Base-by-base conservation (phyloP, 2,888 invertebrate species). In the Sericinus montela region DNA sequence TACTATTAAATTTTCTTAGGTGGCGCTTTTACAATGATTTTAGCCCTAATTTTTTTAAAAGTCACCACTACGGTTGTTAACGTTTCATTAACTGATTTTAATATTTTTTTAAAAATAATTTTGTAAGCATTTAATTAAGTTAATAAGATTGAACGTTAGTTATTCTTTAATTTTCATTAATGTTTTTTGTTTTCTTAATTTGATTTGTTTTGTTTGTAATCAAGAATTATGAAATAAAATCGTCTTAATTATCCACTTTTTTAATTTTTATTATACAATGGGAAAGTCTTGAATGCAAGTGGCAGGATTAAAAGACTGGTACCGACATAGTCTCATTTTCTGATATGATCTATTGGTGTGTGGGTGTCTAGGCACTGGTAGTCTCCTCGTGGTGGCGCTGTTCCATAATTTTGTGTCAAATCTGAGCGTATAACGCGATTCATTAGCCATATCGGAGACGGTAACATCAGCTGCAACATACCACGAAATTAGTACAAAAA, bases 301-400 rank as follows among this genome's bases (percentile, higher is more conserved):
- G 13, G 77, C 73, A 1, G 87, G 88, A 51, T 87, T 67, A 50
- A 85, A 86, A 3, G 88, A 87, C 55, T 80, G 75, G 55, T 75
- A 75, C 7, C 87, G 75, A 62, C 70, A 80, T 10, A 74, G 66
- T 54, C 79, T 68, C 71, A 88, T 64, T 44, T 60, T 11, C 87
- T 75, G 32, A 88, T 86, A 55, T 87, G 87, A 0, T 70, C 75
- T 15, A 88, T 87, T 3, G 88, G 87, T 0, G 87, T 86, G 60
- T 88, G 86, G 0, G 82, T 82, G 58, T 88, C 88, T 25, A 88
- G 68, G 44, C 80, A 87, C 50, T 87, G 85, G 58, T 87, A 86
- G 54, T 79, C 69, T 1, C 87, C 88, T 19, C 67, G 73, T 0
- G 87, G 86, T 1, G 87, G 87, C 4, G 86, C 87, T 6, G 86